Percentiles rank a stretch among this genome's conserved stretches.
Evolutionary conservation across 1,140 invertebrate genomes (phyloP).

Genomic region (Temnothorax nylanderi): DNA sequence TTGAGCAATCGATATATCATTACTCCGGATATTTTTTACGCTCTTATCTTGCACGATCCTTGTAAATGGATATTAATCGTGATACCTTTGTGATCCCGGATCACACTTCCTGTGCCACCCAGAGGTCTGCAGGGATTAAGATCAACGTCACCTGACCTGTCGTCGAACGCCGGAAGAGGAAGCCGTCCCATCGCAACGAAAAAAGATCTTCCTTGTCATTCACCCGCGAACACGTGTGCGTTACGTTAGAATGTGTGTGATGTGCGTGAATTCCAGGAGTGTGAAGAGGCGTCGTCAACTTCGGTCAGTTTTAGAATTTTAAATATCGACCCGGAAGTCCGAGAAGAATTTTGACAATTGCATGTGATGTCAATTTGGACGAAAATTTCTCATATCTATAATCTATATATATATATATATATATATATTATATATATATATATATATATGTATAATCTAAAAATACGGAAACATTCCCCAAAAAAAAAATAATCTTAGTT

Average conservation of each 20-base stretch:
- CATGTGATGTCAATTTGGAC: not conserved
- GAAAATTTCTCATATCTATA: not conserved
- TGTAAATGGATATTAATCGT: slow-evolving; percentile 57
- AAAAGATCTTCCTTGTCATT: slow-evolving; percentile 62
- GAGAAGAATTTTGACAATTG: not conserved
- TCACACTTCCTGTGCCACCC: slow-evolving; percentile 67
- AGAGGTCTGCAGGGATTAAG: slow-evolving; percentile 64
- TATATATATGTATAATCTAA: not conserved
- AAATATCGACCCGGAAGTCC: not conserved
- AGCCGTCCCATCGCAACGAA: slow-evolving; percentile 58
- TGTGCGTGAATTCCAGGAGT: slow-evolving; percentile 52
- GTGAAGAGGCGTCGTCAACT: not conserved
- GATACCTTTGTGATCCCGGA: slow-evolving; percentile 32
- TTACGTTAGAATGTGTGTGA: slow-evolving; percentile 65
- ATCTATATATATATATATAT: not conserved
- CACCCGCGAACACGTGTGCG: slow-evolving; percentile 69
- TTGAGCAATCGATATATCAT: slow-evolving; percentile 14
- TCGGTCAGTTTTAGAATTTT: not conserved
- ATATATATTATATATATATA: not conserved
- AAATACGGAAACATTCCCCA: not conserved
- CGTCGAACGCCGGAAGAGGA: slow-evolving; percentile 75
- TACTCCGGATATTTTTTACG: not conserved
- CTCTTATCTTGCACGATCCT: not conserved
- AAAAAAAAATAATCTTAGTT: too few relatives aligned
- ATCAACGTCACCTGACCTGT: slow-evolving; percentile 73